Base-by-base conservation (phyloP, 2,797 vertebrate genomes). In the Siniperca scherzeri region DNA sequence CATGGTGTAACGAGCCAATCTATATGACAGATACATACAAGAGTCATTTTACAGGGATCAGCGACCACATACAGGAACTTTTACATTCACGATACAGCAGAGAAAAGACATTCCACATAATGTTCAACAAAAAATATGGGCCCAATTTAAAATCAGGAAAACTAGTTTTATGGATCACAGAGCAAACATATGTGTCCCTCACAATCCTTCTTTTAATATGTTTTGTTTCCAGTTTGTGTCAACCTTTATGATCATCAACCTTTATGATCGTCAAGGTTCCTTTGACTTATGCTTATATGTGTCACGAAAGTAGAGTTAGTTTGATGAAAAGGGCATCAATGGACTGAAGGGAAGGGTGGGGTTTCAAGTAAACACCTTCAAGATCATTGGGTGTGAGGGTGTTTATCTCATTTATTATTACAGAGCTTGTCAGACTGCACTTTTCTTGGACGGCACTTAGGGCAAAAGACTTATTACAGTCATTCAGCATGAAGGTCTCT, bases 1-100 rank as follows among this genome's bases (percentile, higher is more conserved):
- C 98, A 0, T 98, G 98, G 88, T 99, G 98, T 83, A 99, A 94
- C 77, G 98, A 98, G 92, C 98, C 98, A 22, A 99, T 99, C 98
- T 99, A 86, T n/a, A 46, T 3, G 21, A 82, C 50, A 79, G 42
- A 91, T 9, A 72, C 57, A 85, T 4, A 62, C 3, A 70, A 75
- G n/a, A 73, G 36, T 81, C 30, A 73, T 76, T 85, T 76, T 12
- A 68, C 38, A 75, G 13, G 40, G 50, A 62, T 80, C 55, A 65
- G 40, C 68, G 56, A 74, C 44, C 50, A 76, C 46, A 56, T 66
- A 21, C 0, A 0, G 25, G 13, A 53, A 48, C 25, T 36, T 66
- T 61, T 10, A 16, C 27, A 80, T 61, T 46, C 14, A 40, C 2
- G 0, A 48, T 55, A 30, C 21, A 74, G 61, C 30, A 83, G 36